Evolutionary conservation across 64 coral and sea anemone genomes (phyloP), one percentile per base, ranked within the genome.

Genomic region (Trachythela sp.): DNA sequence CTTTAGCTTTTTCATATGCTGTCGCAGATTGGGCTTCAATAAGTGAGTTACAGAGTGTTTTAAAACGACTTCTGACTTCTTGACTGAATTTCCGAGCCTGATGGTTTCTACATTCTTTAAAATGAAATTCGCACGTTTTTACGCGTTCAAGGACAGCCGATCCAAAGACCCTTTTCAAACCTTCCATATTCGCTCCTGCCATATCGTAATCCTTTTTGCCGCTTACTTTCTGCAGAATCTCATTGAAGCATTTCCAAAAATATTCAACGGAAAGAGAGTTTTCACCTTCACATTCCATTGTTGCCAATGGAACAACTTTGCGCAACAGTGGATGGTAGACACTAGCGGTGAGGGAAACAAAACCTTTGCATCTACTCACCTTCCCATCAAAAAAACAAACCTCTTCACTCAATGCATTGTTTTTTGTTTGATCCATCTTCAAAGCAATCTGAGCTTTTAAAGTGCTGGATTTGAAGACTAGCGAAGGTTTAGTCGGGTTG

Each of bases 321-420:
- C 87, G 67, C 24, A 88, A 60, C 40, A 94, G 48, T 15, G 75
- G 85, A 52, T 90, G 92, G 85, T 94, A 94, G 48, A 94, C 85
- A 68, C 88, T 94, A 34, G 92, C 92, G 34, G 92, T 93, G 33
- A 89, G 92, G 22, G 92, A 85, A 22, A 85, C 56, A 27, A 50
- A 86, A 15, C 87, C 83, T 9, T 59, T 51, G 8, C 41, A 31
- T 84, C 92, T n/a, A 17, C 89, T 89, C 0, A 54, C 36, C 54
- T 93, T 89, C 0, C 92, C 87, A 48, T 93, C 83, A 85, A 93
- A 93, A 15, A 51, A 93, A 37, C 87, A 92, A 54, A 68, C 89
- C 14, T 85, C 87, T 8, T 86, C 39, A 10, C n/a, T 85, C 60
- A 91, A n/a, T 22, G 87, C 54, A 76, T 89, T 54, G 13, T 89